Evolutionary conservation across 2,888 invertebrate genomes (phyloP), one percentile per base, ranked within the genome.

Genomic region (Dolomedes plantarius): DNA sequence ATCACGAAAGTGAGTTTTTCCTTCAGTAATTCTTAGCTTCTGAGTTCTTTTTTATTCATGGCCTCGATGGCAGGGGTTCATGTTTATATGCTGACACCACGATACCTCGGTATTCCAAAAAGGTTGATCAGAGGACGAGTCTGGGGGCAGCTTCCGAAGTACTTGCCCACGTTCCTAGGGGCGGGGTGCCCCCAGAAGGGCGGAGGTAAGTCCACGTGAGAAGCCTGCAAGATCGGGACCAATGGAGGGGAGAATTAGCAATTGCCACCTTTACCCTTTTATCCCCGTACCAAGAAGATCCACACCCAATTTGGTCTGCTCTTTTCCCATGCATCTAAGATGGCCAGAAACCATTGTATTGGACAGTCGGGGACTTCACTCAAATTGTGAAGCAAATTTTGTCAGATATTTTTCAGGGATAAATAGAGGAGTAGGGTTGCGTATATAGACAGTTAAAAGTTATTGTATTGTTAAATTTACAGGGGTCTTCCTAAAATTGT

Each of bases 221-320:
- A 32, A 67, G 83, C 65, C 28, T 83, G 41, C 77, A 27, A 72
- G 82, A 82, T 75, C 62, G 64, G 71, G 13, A 64, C 71, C n/a
- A 27, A 27, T 32, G 72, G 71, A 32, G 77, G 76, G 75, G 73
- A 72, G 77, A 77, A 77, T 77, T 71, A 76, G 82, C 67, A 78
- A 68, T 83, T 62, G 85, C 74, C 85, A 78, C 85, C 85, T 85
- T 85, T 85, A 85, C 85, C 85, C 85, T 85, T 85, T 85, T 32
- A 41, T 69, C 72, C 78, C 78, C 46, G 73, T 76, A 39, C 11
- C 50, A 16, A 13, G 69, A 16, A 11, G 76, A 67, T 83, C 77
- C 83, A 76, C 83, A 77, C 85, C 85, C 78, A 85, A 74, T 39
- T 11, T 28, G 71, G 6, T 16, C 29, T 9, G 46, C 23, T 41